These are phyloP conservation scores for Cepaea hortensis DNA, from an alignment of 2,888 invertebrate genomes.

Conservation along the genomic window DNA sequence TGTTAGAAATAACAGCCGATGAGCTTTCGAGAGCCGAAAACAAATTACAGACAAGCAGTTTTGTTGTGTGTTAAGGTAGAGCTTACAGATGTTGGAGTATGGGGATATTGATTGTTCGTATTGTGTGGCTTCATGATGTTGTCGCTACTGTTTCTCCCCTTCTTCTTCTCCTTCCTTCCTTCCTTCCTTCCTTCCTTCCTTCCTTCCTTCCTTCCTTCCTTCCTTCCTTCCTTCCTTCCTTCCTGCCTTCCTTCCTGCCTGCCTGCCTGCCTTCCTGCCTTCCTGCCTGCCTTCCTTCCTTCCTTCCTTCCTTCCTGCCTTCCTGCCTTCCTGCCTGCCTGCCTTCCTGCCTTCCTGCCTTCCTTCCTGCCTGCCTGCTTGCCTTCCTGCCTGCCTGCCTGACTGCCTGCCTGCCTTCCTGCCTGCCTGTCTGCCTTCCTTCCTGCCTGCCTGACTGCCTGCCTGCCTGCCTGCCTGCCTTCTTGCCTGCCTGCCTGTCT, in stretches of 20 bases:
- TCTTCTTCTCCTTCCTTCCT: neutral
- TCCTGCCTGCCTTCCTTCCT: neutral
- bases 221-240: constrained; percentile 1
- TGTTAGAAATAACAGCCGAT: too few species aligned
- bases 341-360: neutral
- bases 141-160: too few species aligned
- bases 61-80: too few species aligned
- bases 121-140: too few species aligned
- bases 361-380: neutral
- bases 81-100: too few species aligned
- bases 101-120: too few species aligned
- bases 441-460: constrained; percentile 6
- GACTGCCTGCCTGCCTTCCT: neutral
- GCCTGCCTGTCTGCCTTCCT: neutral
- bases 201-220: neutral
- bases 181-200: constrained; percentile 16
- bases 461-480: neutral
- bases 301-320: neutral
- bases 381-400: neutral
- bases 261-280: neutral
- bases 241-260: neutral
- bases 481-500: neutral
- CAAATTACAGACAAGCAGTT: too few species aligned
- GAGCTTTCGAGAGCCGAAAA: too few species aligned
- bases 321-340: neutral